phyloP scores from a whole-genome alignment of 2,113 vertebrate species.

The Sapajus apella region DNA sequence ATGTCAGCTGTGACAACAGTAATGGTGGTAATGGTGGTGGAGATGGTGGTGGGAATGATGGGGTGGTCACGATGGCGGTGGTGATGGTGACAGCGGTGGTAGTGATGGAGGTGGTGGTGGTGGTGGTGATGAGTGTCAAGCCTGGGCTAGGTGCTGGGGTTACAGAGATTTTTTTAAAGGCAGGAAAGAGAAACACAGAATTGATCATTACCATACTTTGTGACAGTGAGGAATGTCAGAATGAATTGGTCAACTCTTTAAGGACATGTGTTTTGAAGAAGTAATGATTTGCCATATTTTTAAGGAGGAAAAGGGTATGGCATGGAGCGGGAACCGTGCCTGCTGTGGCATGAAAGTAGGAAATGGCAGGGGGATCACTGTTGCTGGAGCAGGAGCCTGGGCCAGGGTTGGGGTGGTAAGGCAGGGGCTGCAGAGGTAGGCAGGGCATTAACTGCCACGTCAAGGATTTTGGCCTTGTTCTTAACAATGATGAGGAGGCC shows the following conservation, averaged over 20 bases:
- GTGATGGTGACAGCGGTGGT: fast-evolving
- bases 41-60: not conserved
- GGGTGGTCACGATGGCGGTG: not conserved
- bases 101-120: not conserved
- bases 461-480: not conserved
- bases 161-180: not conserved
- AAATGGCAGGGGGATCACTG: not conserved
- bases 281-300: not conserved
- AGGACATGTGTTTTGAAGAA: not conserved
- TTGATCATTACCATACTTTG: not conserved
- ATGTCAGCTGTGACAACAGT: not conserved
- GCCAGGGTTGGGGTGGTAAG: not conserved
- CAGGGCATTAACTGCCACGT: not conserved
- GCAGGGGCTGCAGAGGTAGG: not conserved
- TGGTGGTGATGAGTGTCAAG: not conserved
- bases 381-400: not conserved
- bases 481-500: fast-evolving
- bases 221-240: not conserved
- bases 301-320: not conserved
- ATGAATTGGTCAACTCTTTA: not conserved
- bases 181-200: not conserved
- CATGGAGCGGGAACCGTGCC: fast-evolving
- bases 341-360: not conserved
- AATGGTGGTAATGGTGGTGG: too few relatives aligned
- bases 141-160: not conserved